phyloP scores from a whole-genome alignment of 2,113 vertebrate genomes.

The Narcine bancroftii region DNA sequence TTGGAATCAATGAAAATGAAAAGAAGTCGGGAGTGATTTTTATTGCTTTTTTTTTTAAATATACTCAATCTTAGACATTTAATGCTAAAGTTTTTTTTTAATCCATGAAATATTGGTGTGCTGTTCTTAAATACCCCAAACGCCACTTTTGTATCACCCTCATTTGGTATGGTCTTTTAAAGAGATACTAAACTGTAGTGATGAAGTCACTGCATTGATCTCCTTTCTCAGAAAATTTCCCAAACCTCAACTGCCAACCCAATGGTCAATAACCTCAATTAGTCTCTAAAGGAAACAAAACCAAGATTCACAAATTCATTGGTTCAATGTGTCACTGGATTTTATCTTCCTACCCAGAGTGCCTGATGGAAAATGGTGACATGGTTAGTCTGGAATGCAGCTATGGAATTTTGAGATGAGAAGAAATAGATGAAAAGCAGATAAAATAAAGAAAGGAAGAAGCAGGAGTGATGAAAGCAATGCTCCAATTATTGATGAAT shows the following conservation, averaged over 20 bases:
- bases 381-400: slow-evolving; percentile 1
- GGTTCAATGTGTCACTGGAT: neutral
- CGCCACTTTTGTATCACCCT: neutral
- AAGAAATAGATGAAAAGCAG: slow-evolving; percentile 15
- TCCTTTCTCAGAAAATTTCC: neutral
- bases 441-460: neutral
- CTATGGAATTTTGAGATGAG: neutral
- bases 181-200: neutral
- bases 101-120: neutral
- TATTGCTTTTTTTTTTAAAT: neutral
- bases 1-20: neutral
- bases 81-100: too few relatives aligned
- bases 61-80: neutral
- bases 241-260: neutral
- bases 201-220: neutral
- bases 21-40: neutral
- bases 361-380: neutral
- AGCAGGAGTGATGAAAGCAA: neutral
- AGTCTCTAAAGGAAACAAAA: neutral
- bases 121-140: neutral
- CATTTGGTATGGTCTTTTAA: neutral
- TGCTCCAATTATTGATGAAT: neutral
- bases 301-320: neutral
- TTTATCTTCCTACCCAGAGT: neutral
- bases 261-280: neutral